Evolutionary conservation across 2,888 invertebrate genomes (phyloP).

Genomic region (Tyria jacobaeae): DNA sequence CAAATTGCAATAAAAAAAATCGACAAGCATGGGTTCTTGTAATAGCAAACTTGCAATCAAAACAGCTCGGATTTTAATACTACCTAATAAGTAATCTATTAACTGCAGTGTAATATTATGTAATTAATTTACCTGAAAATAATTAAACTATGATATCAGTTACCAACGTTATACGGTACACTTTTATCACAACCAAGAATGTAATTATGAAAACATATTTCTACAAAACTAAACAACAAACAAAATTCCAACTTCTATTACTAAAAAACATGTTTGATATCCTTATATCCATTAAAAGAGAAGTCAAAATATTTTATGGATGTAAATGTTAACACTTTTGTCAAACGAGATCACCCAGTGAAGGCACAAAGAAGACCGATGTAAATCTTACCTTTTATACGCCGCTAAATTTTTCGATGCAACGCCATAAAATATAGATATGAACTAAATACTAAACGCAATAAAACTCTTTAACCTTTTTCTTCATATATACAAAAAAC

Average conservation of each 20-base stretch:
- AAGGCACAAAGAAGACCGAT: slow-evolving; percentile 76
- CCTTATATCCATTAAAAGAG: slow-evolving; percentile 72
- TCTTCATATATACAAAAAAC: slow-evolving; percentile 65
- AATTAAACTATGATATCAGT: too few species aligned
- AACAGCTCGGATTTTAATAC: background rate
- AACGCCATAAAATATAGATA: slow-evolving; percentile 80
- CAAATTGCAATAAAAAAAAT: background rate
- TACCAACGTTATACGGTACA: too few species aligned
- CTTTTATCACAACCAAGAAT: too few species aligned
- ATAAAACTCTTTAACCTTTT: slow-evolving; percentile 70
- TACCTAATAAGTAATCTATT: background rate
- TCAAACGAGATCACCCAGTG: slow-evolving; percentile 79
- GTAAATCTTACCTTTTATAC: slow-evolving; percentile 76
- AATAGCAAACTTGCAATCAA: background rate
- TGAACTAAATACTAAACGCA: slow-evolving; percentile 76
- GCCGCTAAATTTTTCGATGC: slow-evolving; percentile 68
- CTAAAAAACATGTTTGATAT: slow-evolving; percentile 60
- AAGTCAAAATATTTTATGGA: slow-evolving; percentile 85
- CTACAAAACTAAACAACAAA: slow-evolving; percentile 27
- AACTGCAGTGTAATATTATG: too few species aligned
- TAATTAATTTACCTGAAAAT: too few species aligned
- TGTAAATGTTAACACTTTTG: slow-evolving; percentile 83
- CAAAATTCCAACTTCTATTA: slow-evolving; percentile 36
- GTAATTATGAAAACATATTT: background rate
- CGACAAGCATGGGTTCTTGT: background rate